Percentiles rank a stretch among this genome's conserved stretches.
phyloP scores from a whole-genome alignment of 2,888 invertebrate genomes.

The Oscheius sp. region DNA sequence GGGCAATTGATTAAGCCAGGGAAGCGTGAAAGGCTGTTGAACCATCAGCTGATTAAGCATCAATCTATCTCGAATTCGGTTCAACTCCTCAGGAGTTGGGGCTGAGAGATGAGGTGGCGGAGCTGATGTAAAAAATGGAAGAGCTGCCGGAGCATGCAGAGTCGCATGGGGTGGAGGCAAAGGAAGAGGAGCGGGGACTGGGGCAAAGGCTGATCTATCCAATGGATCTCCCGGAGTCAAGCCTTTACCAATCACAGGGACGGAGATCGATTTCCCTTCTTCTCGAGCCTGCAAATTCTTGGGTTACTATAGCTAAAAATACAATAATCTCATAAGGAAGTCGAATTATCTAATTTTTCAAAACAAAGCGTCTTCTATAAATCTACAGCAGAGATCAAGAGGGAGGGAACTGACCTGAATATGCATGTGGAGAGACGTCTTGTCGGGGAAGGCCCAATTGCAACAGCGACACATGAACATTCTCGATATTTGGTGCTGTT shows the following conservation, averaged over 20 bases:
- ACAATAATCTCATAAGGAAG: neutral
- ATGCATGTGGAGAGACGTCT: constrained; percentile 63
- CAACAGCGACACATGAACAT: constrained; percentile 70
- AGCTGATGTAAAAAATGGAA: constrained; percentile 15
- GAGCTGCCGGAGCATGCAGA: neutral
- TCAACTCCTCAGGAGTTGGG: constrained; percentile 15
- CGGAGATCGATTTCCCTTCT: constrained; percentile 25
- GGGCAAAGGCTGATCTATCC: constrained; percentile 24
- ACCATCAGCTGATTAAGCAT: constrained; percentile 34
- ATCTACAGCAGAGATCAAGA: no score
- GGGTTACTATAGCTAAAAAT: neutral
- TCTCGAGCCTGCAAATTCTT: constrained; percentile 20
- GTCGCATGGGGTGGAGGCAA: constrained; percentile 3
- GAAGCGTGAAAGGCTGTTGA: constrained; percentile 22
- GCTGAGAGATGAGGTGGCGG: constrained; percentile 1
- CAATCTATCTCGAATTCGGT: constrained; percentile 30
- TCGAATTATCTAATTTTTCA: neutral
- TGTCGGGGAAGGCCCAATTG: constrained; percentile 69
- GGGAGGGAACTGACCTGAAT: constrained; percentile 45
- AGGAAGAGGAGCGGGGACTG: neutral
- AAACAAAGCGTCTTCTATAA: neutral
- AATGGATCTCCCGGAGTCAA: constrained; percentile 2
- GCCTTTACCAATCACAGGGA: constrained; percentile 30
- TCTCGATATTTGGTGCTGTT: constrained; percentile 68
- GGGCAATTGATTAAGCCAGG: constrained; percentile 39